A percentile compares a stretch with the other conserved stretches of the same genome.
Evolutionary conservation across 2,113 vertebrate genomes (phyloP).

Genomic region (Equus przewalskii): DNA sequence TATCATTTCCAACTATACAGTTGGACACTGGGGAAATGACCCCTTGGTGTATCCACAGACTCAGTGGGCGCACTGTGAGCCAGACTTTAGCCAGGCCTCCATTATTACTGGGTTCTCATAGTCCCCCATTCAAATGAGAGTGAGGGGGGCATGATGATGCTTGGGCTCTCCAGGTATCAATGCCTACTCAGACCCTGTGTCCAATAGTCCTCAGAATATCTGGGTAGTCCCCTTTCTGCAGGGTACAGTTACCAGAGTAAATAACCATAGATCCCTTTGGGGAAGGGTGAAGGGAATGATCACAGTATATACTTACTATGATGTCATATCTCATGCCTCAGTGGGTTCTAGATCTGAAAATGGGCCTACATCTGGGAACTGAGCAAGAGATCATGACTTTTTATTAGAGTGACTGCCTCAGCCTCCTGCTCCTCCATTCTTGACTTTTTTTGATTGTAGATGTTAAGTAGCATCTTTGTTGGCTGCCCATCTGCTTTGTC

Average conservation of each 20-base stretch:
- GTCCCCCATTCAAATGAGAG: not conserved
- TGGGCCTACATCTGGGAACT: not conserved
- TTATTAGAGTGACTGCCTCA: not conserved
- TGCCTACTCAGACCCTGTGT: not conserved
- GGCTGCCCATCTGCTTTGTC: not conserved
- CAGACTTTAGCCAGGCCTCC: not conserved
- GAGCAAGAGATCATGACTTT: not conserved
- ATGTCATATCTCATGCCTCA: not conserved
- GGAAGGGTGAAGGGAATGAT: not conserved
- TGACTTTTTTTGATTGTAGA: not conserved
- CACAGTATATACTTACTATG: not conserved
- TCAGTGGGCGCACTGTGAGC: not conserved
- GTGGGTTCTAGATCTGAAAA: constrained; percentile 8
- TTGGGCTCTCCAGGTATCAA: not conserved
- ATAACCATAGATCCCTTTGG: not conserved
- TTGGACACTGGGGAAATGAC: not conserved
- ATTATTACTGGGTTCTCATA: not conserved
- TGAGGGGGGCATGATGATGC: not conserved
- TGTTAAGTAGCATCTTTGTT: not conserved
- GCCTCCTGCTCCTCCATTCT: not conserved
- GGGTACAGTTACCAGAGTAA: not conserved
- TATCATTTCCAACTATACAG: not conserved
- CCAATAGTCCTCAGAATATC: not conserved
- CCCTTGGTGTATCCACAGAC: not conserved
- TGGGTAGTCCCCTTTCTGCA: not conserved